Conservation (phyloP, 2,113 vertebrate species). For the Ammospiza caudacuta region DNA sequence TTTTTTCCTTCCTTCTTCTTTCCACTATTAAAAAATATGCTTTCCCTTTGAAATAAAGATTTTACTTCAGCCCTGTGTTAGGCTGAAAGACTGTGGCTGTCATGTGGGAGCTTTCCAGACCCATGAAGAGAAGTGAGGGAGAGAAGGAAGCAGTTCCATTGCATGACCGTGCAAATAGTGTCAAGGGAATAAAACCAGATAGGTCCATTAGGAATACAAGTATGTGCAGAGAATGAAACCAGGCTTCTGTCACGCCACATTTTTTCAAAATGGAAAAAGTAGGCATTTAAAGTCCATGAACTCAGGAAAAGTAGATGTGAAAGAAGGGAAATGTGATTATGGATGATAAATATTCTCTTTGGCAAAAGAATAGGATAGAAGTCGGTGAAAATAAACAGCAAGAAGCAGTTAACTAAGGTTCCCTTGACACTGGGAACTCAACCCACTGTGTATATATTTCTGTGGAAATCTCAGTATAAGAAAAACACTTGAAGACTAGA, state of each 20-base stretch:
- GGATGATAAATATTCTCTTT: not conserved
- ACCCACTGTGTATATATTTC: not conserved
- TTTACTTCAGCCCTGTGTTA: not conserved
- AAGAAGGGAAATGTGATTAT: not conserved
- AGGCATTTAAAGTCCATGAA: not conserved
- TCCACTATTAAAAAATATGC: not conserved
- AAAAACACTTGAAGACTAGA: not conserved
- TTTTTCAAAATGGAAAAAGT: not conserved
- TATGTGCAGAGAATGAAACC: not conserved
- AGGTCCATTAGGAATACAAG: not conserved
- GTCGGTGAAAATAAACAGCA: not conserved
- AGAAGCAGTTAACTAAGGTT: not conserved
- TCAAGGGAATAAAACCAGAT: not conserved
- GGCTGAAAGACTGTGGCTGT: not conserved
- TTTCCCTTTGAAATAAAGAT: not conserved
- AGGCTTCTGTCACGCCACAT: not conserved
- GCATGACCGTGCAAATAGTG: fast-evolving
- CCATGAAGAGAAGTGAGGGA: not conserved
- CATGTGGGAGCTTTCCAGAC: not conserved
- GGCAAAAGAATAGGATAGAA: not conserved
- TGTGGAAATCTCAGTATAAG: not conserved
- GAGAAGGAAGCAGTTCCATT: not conserved
- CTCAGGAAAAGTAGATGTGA: not conserved
- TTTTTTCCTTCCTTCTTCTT: not conserved
- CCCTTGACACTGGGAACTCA: not conserved